A percentile compares a stretch with the other conserved stretches of the same genome.
These are phyloP conservation scores for Anthonomus grandis DNA, from an alignment of 1,140 invertebrate species.

Conservation along the genomic window DNA sequence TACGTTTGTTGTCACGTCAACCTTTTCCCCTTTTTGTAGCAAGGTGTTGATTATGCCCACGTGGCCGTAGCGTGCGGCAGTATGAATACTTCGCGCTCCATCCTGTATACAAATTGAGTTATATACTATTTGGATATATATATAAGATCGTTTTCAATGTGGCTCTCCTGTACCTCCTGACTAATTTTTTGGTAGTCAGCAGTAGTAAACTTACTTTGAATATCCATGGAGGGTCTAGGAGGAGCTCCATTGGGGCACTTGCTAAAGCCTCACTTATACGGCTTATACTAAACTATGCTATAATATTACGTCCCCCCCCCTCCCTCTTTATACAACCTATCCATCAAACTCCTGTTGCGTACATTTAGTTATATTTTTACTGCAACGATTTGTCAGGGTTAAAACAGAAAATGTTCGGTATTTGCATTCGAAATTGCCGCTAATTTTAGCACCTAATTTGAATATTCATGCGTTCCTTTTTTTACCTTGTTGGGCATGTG, in stretches of 20 bases:
- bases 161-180: no score
- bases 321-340: not conserved
- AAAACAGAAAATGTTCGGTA: not conserved
- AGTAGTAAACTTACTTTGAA: constrained; percentile 9
- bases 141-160: no score
- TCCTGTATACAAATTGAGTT: no score
- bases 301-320: not conserved
- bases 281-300: not conserved
- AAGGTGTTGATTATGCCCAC: constrained; percentile 96
- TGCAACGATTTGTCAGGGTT: constrained; percentile 9
- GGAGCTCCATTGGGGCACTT: not conserved
- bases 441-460: constrained; percentile 8
- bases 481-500: constrained; percentile 97
- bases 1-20: constrained; percentile 92
- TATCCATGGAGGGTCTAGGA: constrained; percentile 10
- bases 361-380: not conserved
- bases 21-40: constrained; percentile 92
- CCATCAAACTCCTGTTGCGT: not conserved
- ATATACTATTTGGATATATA: no score
- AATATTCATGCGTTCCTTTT: no score
- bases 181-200: not conserved
- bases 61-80: constrained; percentile 88
- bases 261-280: not conserved
- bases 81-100: constrained; percentile 88
- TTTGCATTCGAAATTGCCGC: constrained; percentile 17